Conservation (phyloP, 2,113 vertebrate genomes). For the Ardeotis arabs region DNA sequence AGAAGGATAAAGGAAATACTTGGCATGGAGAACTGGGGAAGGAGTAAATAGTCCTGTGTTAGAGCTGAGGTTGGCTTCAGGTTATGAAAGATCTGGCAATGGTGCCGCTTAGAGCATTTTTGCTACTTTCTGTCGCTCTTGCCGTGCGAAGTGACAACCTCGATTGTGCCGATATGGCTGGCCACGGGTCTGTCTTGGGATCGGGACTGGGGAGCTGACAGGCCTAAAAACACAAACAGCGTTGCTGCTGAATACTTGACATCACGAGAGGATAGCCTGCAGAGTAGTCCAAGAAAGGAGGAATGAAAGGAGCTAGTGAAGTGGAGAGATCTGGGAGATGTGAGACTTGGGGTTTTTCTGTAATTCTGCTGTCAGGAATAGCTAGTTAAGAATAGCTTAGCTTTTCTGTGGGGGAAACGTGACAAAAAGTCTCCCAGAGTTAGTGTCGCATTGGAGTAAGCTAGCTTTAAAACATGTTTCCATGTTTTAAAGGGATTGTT, state of each 20-base stretch:
- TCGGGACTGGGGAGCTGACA: background rate
- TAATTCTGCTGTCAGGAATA: background rate
- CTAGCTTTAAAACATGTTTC: no score
- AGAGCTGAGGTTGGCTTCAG: background rate
- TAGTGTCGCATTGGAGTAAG: background rate
- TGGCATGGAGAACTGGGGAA: background rate
- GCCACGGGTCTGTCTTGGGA: background rate
- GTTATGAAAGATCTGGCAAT: background rate
- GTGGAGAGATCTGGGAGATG: background rate
- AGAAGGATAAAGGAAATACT: background rate
- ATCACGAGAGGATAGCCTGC: background rate
- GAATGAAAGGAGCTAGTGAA: background rate
- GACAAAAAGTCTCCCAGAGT: background rate
- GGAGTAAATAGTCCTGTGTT: background rate
- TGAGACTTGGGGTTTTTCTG: background rate
- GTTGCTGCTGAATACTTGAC: background rate
- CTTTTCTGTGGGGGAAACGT: background rate
- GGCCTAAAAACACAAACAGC: background rate
- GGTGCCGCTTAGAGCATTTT: accelerated
- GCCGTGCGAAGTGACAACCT: background rate
- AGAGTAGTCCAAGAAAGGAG: background rate
- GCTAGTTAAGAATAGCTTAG: background rate
- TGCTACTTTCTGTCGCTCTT: background rate
- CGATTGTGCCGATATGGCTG: background rate
- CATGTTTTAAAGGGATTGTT: background rate